A percentile compares a stretch with the other conserved stretches of the same genome.
These are phyloP conservation scores for Piscicola geometra DNA, from an alignment of 2,888 invertebrate genomes.

Conservation along the genomic window DNA sequence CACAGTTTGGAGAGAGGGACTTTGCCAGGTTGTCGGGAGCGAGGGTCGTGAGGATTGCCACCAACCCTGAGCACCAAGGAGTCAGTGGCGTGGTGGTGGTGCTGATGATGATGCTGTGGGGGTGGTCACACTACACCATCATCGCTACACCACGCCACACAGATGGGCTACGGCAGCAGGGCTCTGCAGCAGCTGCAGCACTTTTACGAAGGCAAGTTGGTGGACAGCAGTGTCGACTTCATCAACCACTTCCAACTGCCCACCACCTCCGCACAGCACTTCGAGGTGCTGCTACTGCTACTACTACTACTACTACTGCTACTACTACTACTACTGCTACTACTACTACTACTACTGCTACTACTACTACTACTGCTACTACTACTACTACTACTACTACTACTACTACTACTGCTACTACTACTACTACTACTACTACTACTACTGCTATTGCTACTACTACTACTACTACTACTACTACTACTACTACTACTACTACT, in stretches of 20 bases:
- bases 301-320: too few species aligned
- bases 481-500: too few species aligned
- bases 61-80: constrained; percentile 82
- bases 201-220: constrained; percentile 77
- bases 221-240: constrained; percentile 1
- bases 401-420: too few species aligned
- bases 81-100: constrained; percentile 44
- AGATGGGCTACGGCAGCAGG: constrained; percentile 91
- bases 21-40: constrained; percentile 86
- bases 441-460: too few species aligned
- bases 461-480: too few species aligned
- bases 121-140: too few species aligned
- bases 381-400: too few species aligned
- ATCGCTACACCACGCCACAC: not conserved
- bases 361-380: too few species aligned
- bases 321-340: too few species aligned
- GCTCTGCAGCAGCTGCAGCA: constrained; percentile 77
- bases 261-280: not conserved
- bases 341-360: too few species aligned
- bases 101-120: not conserved
- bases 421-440: too few species aligned
- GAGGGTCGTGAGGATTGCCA: constrained; percentile 89
- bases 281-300: not conserved
- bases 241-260: not conserved
- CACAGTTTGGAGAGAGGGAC: constrained; percentile 75